A percentile compares a stretch with the other conserved stretches of the same genome.
phyloP scores from a whole-genome alignment of 2,113 vertebrate genomes.

The Anser brachyrhynchus region DNA sequence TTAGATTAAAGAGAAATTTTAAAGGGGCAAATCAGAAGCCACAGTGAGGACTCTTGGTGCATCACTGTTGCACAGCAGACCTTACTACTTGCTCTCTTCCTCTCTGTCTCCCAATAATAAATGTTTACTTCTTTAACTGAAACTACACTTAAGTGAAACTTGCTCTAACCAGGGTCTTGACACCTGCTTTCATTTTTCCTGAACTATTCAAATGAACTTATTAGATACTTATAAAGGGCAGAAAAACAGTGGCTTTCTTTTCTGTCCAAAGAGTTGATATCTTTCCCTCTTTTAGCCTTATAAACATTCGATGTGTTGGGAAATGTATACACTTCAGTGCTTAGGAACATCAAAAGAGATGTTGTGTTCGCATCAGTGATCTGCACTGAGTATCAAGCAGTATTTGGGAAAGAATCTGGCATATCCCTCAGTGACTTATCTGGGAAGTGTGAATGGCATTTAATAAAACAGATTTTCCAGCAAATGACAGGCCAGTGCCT shows the following conservation, averaged over 20 bases:
- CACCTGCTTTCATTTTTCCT: neutral
- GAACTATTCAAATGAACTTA: neutral
- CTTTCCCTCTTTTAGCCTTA: neutral
- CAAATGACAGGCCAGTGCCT: slow-evolving; percentile 60
- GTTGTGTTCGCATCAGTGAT: slow-evolving; percentile 40
- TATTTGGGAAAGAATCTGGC: slow-evolving; percentile 48
- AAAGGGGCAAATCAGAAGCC: neutral
- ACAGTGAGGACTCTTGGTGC: neutral
- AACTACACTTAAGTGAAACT: neutral
- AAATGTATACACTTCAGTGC: slow-evolving; percentile 24
- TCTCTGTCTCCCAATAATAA: neutral
- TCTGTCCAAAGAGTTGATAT: neutral
- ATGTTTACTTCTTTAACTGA: neutral
- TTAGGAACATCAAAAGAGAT: slow-evolving; percentile 66
- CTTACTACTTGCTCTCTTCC: neutral
- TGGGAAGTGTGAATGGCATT: slow-evolving; percentile 67
- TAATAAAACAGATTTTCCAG: slow-evolving; percentile 70
- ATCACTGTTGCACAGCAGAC: neutral
- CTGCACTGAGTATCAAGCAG: slow-evolving; percentile 35
- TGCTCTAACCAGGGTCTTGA: neutral
- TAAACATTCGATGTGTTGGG: neutral
- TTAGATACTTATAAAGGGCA: neutral
- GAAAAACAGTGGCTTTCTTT: neutral
- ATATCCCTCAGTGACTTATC: slow-evolving; percentile 61
- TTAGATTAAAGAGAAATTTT: neutral